phyloP scores from a whole-genome alignment of 2,797 vertebrate genomes.

The Hypotaenidia okinawae region DNA sequence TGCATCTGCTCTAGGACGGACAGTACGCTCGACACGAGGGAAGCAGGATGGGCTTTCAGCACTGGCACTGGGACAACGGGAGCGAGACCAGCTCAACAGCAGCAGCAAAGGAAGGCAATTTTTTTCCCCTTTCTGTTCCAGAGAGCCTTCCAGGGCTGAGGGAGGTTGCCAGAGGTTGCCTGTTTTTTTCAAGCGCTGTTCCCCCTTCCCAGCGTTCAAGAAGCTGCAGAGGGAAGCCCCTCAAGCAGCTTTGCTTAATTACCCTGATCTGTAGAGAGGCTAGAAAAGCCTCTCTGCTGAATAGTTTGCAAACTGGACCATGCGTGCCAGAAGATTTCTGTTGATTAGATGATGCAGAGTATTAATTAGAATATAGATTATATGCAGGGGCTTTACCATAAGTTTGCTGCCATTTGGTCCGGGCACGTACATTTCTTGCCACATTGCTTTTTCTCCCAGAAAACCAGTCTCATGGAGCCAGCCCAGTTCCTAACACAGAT shows the following conservation, averaged over 20 bases:
- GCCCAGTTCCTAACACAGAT: background rate
- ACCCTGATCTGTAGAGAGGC: conserved; percentile 66
- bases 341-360: conserved; percentile 54
- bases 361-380: conserved; percentile 68
- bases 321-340: conserved; percentile 64
- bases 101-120: conserved; percentile 31
- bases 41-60: conserved; percentile 25
- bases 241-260: conserved; percentile 78
- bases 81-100: conserved; percentile 56
- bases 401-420: conserved; percentile 50
- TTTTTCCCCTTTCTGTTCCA: conserved; percentile 56
- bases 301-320: conserved; percentile 35
- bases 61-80: conserved; percentile 41
- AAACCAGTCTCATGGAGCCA: conserved; percentile 6
- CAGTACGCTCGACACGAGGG: background rate
- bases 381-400: conserved; percentile 24
- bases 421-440: conserved; percentile 12
- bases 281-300: conserved; percentile 60
- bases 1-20: conserved; percentile 62
- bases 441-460: conserved; percentile 26
- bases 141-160: conserved; percentile 68
- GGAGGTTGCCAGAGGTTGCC: conserved; percentile 68
- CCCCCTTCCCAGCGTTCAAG: conserved; percentile 24
- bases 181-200: conserved; percentile 1
- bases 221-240: conserved; percentile 60